These are phyloP conservation scores for Penelope pileata DNA, from an alignment of 2,113 vertebrate species.

Conservation along the genomic window DNA sequence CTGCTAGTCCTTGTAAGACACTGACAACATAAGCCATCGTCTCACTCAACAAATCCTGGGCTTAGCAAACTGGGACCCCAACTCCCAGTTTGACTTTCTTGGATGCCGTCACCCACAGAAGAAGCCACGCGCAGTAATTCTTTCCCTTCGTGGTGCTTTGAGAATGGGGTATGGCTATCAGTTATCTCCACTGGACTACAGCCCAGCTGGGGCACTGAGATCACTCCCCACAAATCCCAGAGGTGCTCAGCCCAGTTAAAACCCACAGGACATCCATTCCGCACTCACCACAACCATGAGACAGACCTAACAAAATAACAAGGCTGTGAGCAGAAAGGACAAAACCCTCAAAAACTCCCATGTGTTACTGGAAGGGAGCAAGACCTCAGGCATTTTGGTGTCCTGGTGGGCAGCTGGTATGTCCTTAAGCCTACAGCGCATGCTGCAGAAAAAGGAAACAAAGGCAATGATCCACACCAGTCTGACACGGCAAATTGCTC, in stretches of 20 bases:
- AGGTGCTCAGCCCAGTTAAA: neutral
- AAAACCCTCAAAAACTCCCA: neutral
- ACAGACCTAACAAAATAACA: neutral
- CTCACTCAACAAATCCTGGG: rapidly evolving
- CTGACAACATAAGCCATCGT: neutral
- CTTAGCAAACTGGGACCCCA: neutral
- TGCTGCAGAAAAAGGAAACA: neutral
- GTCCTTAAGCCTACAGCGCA: neutral
- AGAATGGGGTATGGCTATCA: neutral
- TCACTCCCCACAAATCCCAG: constrained; percentile 16
- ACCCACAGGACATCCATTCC: neutral
- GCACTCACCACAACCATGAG: neutral
- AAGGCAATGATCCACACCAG: neutral
- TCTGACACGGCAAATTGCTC: neutral
- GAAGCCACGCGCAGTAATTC: neutral
- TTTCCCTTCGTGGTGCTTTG: neutral
- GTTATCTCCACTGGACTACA: neutral
- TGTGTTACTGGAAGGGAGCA: neutral
- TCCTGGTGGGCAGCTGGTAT: neutral
- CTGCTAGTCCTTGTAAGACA: neutral
- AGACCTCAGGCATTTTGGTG: neutral
- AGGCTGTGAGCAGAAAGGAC: neutral
- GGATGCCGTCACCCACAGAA: neutral
- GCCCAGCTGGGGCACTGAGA: neutral
- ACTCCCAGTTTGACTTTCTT: neutral